Conservation (phyloP, 2,888 invertebrate genomes). For the Rapana venosa region DNA sequence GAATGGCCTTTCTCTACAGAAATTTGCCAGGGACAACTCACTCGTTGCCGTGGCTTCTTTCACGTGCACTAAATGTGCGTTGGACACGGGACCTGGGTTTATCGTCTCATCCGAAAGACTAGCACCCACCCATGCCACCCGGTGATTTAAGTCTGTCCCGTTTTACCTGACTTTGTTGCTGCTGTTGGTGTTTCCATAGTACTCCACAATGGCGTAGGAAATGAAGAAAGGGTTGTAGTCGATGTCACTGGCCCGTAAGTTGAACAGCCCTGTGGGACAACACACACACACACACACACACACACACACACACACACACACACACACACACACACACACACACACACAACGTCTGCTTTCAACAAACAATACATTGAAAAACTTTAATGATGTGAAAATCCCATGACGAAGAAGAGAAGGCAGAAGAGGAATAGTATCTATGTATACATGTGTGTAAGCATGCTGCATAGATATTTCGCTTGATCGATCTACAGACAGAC, state of each 20-base stretch:
- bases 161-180: slow-evolving; percentile 27
- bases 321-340: background rate
- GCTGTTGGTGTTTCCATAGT: slow-evolving; percentile 53
- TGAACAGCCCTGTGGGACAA: slow-evolving; percentile 85
- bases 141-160: too few relatives aligned
- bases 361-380: background rate
- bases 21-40: too few relatives aligned
- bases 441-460: too few relatives aligned
- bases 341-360: background rate
- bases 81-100: too few relatives aligned
- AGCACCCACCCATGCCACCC: too few relatives aligned
- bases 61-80: too few relatives aligned
- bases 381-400: background rate
- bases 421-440: background rate
- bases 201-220: slow-evolving; percentile 72
- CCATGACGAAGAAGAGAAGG: background rate
- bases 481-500: too few relatives aligned
- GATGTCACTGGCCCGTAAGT: slow-evolving; percentile 91
- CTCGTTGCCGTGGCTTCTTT: too few relatives aligned
- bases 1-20: too few relatives aligned
- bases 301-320: background rate
- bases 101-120: too few relatives aligned
- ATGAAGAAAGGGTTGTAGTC: slow-evolving; percentile 85
- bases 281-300: too few relatives aligned
- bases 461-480: background rate